Base-by-base conservation (phyloP, 2,888 invertebrate species). In the Aspidapion aeneum region DNA sequence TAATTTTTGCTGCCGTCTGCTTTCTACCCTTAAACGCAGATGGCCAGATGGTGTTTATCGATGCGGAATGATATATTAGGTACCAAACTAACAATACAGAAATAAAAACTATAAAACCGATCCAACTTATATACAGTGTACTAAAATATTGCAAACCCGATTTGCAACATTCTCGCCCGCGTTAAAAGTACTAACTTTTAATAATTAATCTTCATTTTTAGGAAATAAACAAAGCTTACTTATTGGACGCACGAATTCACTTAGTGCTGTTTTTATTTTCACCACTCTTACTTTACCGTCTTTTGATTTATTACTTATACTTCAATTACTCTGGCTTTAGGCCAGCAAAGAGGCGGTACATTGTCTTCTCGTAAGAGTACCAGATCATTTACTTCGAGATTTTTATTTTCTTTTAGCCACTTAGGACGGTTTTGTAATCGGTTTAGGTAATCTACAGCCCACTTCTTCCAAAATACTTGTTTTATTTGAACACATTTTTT, bases 371-470 rank as follows among this genome's bases (percentile, higher is more conserved):
- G 55, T 3, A 61, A 18, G n/a, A 61, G 17, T 3, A 57, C 50
- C 17, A 61, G 20, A 20, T 35, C 49, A 21, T 61, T 20, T 16
- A 49, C 3, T 1, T n/a, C 19, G 1, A 61, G 50, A 18, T 61
- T 55, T 19, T 19, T 16, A 1, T 2, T 1, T 3, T 48, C 20
- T 16, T 18, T 16, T 7, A 56, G 18, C 56, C 49, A 61, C 19
- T 61, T 61, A 48, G 61, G 61, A 1, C 57, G 7, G 18, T 61
- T 56, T 57, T 61, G 61, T 2, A 61, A 21, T 21, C 19, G 21
- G 20, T 62, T 62, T 18, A 62, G 21, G n/a, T 62, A 62, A 16
- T 62, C 58, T n/a, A 18, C 20, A 2, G 57, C 51, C 58, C 62
- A 62, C 1, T 58, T 51, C 16, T 62, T 62, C 58, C 62, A 62